A percentile compares a stretch with the other conserved stretches of the same genome.
phyloP scores from a whole-genome alignment of 2,113 vertebrate species.

The Syngnathus floridae region DNA sequence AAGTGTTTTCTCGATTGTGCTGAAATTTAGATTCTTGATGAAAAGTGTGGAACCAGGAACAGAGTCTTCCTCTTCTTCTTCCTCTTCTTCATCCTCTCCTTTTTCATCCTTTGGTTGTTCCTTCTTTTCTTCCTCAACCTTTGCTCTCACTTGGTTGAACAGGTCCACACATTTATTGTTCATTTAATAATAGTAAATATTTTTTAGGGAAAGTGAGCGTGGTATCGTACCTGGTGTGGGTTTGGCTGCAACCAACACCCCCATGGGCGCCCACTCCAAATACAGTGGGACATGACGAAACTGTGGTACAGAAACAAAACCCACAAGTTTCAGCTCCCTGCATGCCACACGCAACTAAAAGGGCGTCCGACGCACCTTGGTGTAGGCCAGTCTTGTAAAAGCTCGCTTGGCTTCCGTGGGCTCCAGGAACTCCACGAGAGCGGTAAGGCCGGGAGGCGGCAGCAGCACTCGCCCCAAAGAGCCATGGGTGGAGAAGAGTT shows the following conservation, averaged over 20 bases:
- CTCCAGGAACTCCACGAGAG: conserved; percentile 89
- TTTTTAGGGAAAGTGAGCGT: background rate
- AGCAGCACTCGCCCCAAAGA: conserved; percentile 85
- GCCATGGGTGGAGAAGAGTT: conserved; percentile 75
- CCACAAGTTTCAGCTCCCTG: background rate
- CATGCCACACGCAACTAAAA: background rate
- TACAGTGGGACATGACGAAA: conserved; percentile 78
- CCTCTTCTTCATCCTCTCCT: conserved; percentile 36
- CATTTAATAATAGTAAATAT: background rate
- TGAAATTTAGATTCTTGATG: conserved; percentile 91
- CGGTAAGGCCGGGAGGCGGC: conserved; percentile 84
- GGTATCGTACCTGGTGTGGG: conserved; percentile 40
- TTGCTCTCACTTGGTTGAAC: conserved; percentile 9
- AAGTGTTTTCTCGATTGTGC: conserved; percentile 81
- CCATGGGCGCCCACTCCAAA: conserved; percentile 90
- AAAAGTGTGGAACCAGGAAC: conserved; percentile 87
- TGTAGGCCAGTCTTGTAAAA: conserved; percentile 86
- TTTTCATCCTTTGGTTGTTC: conserved; percentile 9
- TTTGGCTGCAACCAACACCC: conserved; percentile 73
- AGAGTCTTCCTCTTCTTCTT: conserved; percentile 74
- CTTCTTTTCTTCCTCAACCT: conserved; percentile 26
- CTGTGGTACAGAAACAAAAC: conserved; percentile 38
- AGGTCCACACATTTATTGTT: background rate
- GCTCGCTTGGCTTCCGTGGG: conserved; percentile 85
- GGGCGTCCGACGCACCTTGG: conserved; percentile 72